Evolutionary conservation across 2,113 vertebrate genomes (phyloP).

Genomic region (Rhipidura dahli): DNA sequence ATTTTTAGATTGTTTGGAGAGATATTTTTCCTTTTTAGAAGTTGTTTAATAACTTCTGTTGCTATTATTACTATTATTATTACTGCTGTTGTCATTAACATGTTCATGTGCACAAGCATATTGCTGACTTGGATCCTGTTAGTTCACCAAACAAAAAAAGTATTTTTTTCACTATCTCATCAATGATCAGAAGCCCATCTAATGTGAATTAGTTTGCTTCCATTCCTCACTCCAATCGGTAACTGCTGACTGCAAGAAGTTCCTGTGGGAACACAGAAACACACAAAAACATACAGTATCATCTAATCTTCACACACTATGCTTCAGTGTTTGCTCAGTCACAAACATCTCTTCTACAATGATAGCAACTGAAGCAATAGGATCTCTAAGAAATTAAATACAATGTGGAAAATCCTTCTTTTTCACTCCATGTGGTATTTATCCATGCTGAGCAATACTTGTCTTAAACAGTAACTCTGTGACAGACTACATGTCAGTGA

Average conservation of each 20-base stretch:
- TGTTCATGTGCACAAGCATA: not conserved
- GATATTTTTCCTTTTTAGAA: not conserved
- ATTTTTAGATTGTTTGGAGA: not conserved
- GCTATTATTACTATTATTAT: not conserved
- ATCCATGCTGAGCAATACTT: not conserved
- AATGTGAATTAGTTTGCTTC: not conserved
- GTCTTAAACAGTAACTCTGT: not conserved
- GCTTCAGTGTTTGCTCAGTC: not conserved
- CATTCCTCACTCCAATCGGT: accelerated
- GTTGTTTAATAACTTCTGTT: not conserved
- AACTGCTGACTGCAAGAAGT: not conserved
- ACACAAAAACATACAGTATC: not conserved
- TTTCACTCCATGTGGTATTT: not conserved
- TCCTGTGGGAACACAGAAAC: not conserved
- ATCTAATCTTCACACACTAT: not conserved
- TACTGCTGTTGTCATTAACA: not conserved
- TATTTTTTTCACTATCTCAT: not conserved
- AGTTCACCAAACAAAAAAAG: not conserved
- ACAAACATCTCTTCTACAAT: not conserved
- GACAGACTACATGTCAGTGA: not conserved
- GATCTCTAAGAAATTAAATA: not conserved
- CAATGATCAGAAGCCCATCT: not conserved
- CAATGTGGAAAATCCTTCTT: not conserved
- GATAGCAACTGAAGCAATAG: not conserved
- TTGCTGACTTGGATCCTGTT: not conserved